These are phyloP conservation scores for Cybosia mesomella DNA, from an alignment of 2,888 invertebrate species.

Conservation along the genomic window DNA sequence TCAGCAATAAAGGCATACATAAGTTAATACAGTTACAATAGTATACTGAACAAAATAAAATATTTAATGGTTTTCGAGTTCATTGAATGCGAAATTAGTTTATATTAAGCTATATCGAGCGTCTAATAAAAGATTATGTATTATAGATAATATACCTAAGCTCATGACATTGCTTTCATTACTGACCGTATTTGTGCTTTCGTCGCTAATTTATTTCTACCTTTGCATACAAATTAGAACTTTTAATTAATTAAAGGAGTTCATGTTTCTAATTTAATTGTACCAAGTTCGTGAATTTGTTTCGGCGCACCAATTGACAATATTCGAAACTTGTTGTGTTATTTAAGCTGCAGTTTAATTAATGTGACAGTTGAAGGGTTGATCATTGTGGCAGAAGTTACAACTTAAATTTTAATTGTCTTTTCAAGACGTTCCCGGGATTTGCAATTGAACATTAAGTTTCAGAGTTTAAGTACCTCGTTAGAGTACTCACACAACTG, in stretches of 20 bases:
- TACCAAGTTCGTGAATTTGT: constrained; percentile 50
- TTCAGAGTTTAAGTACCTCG: background rate
- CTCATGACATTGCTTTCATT: background rate
- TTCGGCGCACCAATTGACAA: constrained; percentile 43
- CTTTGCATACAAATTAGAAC: constrained; percentile 57
- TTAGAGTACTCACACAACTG: background rate
- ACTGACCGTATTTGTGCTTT: constrained; percentile 13
- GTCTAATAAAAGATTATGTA: no score
- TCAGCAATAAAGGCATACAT: background rate
- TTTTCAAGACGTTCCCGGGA: background rate
- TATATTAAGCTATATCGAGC: no score
- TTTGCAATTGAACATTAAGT: background rate
- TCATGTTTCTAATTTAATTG: constrained; percentile 56
- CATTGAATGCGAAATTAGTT: background rate
- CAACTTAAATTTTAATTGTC: constrained; percentile 14
- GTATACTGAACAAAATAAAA: background rate
- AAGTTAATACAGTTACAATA: background rate
- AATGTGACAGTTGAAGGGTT: constrained; percentile 21
- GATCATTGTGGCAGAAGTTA: constrained; percentile 13
- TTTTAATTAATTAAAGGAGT: constrained; percentile 60
- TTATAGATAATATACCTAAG: no score
- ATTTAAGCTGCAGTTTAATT: constrained; percentile 30
- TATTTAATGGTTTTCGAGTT: background rate
- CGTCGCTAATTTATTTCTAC: constrained; percentile 39
- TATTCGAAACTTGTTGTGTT: constrained; percentile 31